Evolutionary conservation across 2,888 invertebrate genomes (phyloP), one percentile per base, ranked within the genome.

Genomic region (Eustalomyia histrio): DNA sequence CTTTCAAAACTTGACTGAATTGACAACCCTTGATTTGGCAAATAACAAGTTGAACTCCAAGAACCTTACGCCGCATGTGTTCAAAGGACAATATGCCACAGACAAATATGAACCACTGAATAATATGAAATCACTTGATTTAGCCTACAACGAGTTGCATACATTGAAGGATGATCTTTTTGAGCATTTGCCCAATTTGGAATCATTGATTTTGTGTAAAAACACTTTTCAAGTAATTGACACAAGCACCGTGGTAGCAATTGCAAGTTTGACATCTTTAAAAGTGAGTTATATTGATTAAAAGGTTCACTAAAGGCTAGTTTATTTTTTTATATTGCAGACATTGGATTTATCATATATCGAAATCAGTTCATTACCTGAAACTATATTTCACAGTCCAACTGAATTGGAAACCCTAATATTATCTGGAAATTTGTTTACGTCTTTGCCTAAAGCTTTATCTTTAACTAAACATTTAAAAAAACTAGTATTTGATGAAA

Each of bases 211-310:
- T 84, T 90, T 97, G 24, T 93, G 93, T 81, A 92, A 93, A n/a
- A 97, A 97, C 89, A 95, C 95, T 0, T 91, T 97, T 14, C 91
- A 91, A 14, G 91, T 92, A 0, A 92, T 96, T 7, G 95, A 95
- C 86, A 91, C 92, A 8, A 91, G 91, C 14, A 94, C 95, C 0
- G 86, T 92, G 0, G 91, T 93, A 0, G 95, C 96, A 0, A 92
- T 97, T 18, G 92, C 93, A 0, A 93, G 93, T 76, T 89, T 96
- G 61, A 88, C 92, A 0, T 90, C 92, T 84, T 89, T 96, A 55
- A 94, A 94, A 92, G 95, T 95, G 86, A 79, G 71, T 74, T 43
- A 53, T 17, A 35, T 14, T 63, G 9, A 58, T 65, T 10, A 47
- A 64, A 50, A 6, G 24, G 14, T 21, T 24, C 7, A 29, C 29